Percentiles rank a stretch among this genome's conserved stretches.
Evolutionary conservation across 37 sponge, comb jelly and placozoan genomes (phyloP).

Genomic region (Chondrosia reniformis): DNA sequence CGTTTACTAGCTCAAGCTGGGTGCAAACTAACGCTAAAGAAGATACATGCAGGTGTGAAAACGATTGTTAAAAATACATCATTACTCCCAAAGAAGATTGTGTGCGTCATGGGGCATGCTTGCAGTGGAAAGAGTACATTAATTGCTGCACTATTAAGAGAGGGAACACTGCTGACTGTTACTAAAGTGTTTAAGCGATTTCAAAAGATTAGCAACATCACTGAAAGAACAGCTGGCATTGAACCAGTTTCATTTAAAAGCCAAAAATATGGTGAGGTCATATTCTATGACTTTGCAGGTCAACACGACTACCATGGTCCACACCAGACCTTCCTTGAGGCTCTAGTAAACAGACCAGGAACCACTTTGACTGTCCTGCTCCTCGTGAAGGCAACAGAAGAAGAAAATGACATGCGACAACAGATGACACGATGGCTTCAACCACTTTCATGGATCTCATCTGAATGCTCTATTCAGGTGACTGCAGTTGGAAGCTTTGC

Average conservation of each 20-base stretch:
- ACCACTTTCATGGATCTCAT: neutral
- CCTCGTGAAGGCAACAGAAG: neutral
- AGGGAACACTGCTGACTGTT: neutral
- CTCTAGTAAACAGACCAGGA: neutral
- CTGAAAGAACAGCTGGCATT: conserved; percentile 6
- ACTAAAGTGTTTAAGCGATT: neutral
- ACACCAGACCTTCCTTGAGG: conserved; percentile 7
- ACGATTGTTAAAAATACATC: neutral
- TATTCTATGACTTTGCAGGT: conserved; percentile 24
- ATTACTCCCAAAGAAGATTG: neutral
- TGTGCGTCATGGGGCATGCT: neutral
- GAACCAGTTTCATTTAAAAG: neutral
- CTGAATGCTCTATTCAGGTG: neutral
- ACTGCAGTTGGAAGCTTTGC: conserved; percentile 1
- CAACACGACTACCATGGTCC: conserved; percentile 5
- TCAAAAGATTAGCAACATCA: neutral
- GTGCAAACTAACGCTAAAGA: no score
- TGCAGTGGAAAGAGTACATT: neutral
- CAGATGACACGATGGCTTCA: neutral
- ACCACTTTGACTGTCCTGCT: neutral
- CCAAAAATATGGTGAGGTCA: neutral
- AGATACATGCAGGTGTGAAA: neutral
- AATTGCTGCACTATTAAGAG: neutral
- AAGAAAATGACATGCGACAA: neutral
- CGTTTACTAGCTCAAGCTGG: no score